Conservation (phyloP, 2,797 vertebrate genomes). For the Hyperoplus lanceolatus region DNA sequence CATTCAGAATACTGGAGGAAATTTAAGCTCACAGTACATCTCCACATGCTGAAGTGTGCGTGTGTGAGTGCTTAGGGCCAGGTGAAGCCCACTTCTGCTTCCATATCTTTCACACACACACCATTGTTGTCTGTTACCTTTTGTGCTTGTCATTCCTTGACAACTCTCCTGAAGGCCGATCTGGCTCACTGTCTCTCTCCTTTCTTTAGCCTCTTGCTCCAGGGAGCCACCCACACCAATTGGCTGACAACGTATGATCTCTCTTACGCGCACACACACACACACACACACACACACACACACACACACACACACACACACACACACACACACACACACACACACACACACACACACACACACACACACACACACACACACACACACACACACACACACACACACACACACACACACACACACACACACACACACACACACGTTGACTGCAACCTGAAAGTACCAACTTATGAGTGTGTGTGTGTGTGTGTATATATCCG, state of each 20-base stretch:
- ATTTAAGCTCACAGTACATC: not conserved
- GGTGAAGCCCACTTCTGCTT: constrained; percentile 29
- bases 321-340: too few relatives aligned
- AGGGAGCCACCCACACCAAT: constrained; percentile 75
- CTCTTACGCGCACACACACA: constrained; percentile 34
- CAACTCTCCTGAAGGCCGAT: constrained; percentile 64
- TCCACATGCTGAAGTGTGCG: not conserved
- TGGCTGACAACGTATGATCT: constrained; percentile 65
- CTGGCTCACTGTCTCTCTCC: constrained; percentile 51
- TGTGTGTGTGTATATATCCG: constrained; percentile 39
- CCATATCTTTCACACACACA: constrained; percentile 35
- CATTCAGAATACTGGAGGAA: not conserved
- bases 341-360: not conserved
- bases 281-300: constrained; percentile 9
- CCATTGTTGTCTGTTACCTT: constrained; percentile 21
- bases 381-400: not conserved
- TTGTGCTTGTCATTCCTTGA: constrained; percentile 55
- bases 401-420: not conserved
- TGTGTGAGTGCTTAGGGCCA: constrained; percentile 19
- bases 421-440: not conserved
- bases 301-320: constrained; percentile 41
- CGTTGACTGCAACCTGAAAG: constrained; percentile 66
- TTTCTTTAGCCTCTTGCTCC: constrained; percentile 60
- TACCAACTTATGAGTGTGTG: constrained; percentile 40
- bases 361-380: not conserved